These are phyloP conservation scores for Atrina japonica DNA, from an alignment of 2,888 invertebrate genomes.

Conservation along the genomic window DNA sequence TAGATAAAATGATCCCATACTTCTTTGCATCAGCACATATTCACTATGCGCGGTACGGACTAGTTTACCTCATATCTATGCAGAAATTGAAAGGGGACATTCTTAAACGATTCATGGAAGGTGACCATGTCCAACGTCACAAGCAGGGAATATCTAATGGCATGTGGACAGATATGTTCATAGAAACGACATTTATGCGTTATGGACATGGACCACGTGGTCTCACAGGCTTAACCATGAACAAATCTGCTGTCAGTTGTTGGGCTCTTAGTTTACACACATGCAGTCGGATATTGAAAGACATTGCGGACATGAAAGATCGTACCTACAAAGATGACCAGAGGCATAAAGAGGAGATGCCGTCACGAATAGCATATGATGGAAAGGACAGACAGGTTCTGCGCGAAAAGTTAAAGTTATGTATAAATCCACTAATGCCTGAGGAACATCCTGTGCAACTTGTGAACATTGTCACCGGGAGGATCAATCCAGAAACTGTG, in stretches of 20 bases:
- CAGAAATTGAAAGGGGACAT: too few species aligned
- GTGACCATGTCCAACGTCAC: conserved; percentile 57
- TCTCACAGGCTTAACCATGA: conserved; percentile 49
- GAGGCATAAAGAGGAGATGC: neutral
- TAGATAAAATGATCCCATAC: conserved; percentile 52
- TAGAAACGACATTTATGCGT: conserved; percentile 60
- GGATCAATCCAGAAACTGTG: neutral
- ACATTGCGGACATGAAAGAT: conserved; percentile 22
- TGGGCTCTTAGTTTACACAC: conserved; percentile 51
- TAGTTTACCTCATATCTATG: neutral
- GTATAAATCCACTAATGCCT: neutral
- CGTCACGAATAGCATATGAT: neutral
- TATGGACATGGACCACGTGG: conserved; percentile 57
- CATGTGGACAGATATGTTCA: conserved; percentile 57
- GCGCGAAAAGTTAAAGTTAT: neutral
- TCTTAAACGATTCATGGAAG: conserved; percentile 37
- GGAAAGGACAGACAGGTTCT: too few species aligned
- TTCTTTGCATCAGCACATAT: too few species aligned
- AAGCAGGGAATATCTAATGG: conserved; percentile 58
- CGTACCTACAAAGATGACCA: neutral
- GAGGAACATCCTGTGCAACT: too few species aligned
- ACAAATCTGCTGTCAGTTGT: conserved; percentile 34
- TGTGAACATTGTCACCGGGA: conserved; percentile 8
- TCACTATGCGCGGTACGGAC: too few species aligned
- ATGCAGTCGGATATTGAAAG: conserved; percentile 19